phyloP scores from a whole-genome alignment of 2,888 invertebrate species.

The Spodoptera exigua region DNA sequence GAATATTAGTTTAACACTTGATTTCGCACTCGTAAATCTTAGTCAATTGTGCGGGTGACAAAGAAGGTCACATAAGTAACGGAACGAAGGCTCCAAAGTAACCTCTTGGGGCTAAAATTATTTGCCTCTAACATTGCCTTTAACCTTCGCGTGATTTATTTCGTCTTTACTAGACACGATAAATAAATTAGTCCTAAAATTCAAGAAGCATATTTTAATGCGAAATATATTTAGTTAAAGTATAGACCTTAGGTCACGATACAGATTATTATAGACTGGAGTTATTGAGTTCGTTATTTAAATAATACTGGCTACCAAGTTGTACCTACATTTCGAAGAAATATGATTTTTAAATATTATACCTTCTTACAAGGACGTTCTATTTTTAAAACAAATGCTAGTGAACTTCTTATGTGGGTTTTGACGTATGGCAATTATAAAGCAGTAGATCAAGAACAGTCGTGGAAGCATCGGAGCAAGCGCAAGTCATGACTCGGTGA shows the following conservation, averaged over 20 bases:
- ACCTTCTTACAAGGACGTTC: no score
- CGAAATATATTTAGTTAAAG: no score
- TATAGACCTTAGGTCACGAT: no score
- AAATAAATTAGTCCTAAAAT: slow-evolving; percentile 26
- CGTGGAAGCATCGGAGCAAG: slow-evolving; percentile 49
- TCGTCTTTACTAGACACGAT: slow-evolving; percentile 21
- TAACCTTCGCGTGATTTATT: slow-evolving; percentile 46
- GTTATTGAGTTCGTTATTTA: no score
- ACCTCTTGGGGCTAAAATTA: slow-evolving; percentile 40
- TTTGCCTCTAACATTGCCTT: slow-evolving; percentile 42
- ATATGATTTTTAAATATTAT: no score
- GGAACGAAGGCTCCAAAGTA: slow-evolving; percentile 44
- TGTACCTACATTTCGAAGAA: no score
- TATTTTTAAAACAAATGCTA: no score
- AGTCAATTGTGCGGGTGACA: slow-evolving; percentile 56
- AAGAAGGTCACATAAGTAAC: slow-evolving; percentile 65
- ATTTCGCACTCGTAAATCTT: slow-evolving; percentile 36
- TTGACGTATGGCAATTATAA: slow-evolving; percentile 38
- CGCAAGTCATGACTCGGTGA: slow-evolving; percentile 73
- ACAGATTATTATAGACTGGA: no score
- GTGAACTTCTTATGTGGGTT: slow-evolving; percentile 8
- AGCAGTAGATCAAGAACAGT: slow-evolving; percentile 39
- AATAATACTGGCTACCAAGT: no score
- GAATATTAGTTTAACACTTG: no score
- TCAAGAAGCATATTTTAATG: not conserved